Evolutionary conservation across 2,113 vertebrate genomes (phyloP), one percentile per base, ranked within the genome.

Genomic region (Epinephelus fuscoguttatus): DNA sequence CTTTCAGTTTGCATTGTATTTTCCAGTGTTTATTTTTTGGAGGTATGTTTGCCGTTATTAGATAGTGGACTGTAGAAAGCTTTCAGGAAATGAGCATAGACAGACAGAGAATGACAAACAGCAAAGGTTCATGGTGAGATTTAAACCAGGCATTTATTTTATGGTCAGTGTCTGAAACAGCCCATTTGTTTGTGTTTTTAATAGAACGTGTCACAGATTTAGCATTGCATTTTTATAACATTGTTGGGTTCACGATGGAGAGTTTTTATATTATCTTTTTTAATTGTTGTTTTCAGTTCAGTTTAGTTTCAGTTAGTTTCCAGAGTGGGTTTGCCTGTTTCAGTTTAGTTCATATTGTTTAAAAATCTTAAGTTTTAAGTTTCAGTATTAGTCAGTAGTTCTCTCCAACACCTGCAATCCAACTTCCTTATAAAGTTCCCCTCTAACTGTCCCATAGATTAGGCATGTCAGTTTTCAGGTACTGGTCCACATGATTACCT

Each of bases 71-170:
- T 11, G 2, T 4, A 71, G 8, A 60, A 52, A 25, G 62, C 50
- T 60, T 9, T 25, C 55, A 81, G 80, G 64, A 68, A 69, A 69
- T 81, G 45, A 53, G 4, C 1, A 14, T 17, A 47, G 55, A 55
- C 62, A 18, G 45, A 52, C 7, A 1, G 53, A 66, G 27, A 61
- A 50, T 67, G n/a, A 50, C 19, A 3, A 1, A 1, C 25, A 25
- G 11, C 62, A 74, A 27, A 40, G 9, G 52, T 50, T 57, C 14
- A 70, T 0, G 0, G 17, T 5, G 8, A 57, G 53, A 66, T 25
- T 49, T 12, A 17, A 69, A 50, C 21, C 4, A 33, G 37, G 19
- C 60, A 64, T 49, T 14, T 0, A 30, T 30, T 19, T 72, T 14
- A 66, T 23, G 10, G 49, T 23, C 49, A 14, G 12, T 4, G 5